Conservation (phyloP, 1,140 invertebrate species). For the Brachionus plicatilis region DNA sequence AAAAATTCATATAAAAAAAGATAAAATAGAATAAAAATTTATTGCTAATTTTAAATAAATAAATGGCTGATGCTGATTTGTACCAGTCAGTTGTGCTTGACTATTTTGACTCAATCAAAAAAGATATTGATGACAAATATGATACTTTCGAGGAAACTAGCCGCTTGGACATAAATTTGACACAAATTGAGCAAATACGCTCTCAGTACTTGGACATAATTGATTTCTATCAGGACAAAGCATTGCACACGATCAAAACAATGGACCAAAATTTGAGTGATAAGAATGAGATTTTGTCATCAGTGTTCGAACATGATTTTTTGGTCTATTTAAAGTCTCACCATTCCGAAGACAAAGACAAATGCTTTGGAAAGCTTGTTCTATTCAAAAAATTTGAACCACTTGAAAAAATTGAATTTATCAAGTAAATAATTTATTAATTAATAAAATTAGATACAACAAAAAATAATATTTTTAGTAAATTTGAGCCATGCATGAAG, state of each 20-base stretch:
- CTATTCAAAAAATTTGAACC: not conserved
- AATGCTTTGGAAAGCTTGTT: not conserved
- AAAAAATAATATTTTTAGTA: not conserved
- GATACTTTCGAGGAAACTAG: not conserved
- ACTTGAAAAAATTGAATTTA: not conserved
- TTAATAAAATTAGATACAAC: not conserved
- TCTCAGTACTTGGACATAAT: not conserved
- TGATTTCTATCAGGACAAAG: not conserved
- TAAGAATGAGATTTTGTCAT: not conserved
- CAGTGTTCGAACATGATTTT: not conserved
- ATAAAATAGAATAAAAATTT: not conserved
- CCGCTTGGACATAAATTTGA: not conserved
- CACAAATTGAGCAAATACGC: not conserved
- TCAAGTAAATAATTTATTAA: not conserved
- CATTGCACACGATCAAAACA: not conserved
- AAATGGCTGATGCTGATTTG: not conserved
- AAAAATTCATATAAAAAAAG: not conserved
- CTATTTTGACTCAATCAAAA: not conserved
- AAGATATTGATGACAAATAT: not conserved
- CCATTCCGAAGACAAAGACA: not conserved
- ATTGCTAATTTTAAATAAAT: not conserved
- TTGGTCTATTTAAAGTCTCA: constrained; percentile 9
- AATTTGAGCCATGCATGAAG: constrained; percentile 1
- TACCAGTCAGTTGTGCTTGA: not conserved
- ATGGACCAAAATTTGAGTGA: not conserved